Evolutionary conservation across 2,888 invertebrate genomes (phyloP).

Genomic region (Cephus nigrinus): DNA sequence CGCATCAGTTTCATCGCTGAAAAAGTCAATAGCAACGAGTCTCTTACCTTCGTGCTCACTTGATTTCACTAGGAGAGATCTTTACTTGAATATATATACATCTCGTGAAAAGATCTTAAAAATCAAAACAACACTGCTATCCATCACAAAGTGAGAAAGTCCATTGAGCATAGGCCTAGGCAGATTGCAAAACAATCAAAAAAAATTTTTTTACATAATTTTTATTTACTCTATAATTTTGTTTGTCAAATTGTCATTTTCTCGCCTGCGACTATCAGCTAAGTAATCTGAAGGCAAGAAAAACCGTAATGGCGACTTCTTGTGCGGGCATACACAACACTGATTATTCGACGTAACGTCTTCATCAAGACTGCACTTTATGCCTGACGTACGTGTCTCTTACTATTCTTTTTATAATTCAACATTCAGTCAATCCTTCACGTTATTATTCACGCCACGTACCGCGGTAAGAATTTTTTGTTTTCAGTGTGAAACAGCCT

Average conservation of each 20-base stretch:
- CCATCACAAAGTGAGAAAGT: background rate
- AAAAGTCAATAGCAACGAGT: background rate
- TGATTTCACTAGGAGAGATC: background rate
- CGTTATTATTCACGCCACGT: background rate
- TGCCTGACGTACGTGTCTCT: background rate
- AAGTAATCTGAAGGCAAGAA: background rate
- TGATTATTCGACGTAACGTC: constrained; percentile 43
- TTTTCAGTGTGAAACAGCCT: background rate
- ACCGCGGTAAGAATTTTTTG: background rate
- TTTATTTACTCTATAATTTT: background rate
- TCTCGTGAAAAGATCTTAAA: background rate
- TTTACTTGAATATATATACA: background rate
- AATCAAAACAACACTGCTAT: background rate
- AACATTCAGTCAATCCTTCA: background rate
- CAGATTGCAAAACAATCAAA: background rate
- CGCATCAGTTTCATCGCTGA: background rate
- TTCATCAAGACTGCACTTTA: constrained; percentile 11
- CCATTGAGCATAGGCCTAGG: background rate
- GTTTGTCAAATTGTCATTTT: background rate
- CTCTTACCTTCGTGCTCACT: background rate
- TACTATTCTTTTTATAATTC: background rate
- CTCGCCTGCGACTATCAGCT: background rate
- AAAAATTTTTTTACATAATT: background rate
- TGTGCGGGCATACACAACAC: constrained; percentile 35
- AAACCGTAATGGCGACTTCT: constrained; percentile 34